These are phyloP conservation scores for Drosophila oshimai DNA, from an alignment of 1,140 invertebrate genomes.

Conservation along the genomic window DNA sequence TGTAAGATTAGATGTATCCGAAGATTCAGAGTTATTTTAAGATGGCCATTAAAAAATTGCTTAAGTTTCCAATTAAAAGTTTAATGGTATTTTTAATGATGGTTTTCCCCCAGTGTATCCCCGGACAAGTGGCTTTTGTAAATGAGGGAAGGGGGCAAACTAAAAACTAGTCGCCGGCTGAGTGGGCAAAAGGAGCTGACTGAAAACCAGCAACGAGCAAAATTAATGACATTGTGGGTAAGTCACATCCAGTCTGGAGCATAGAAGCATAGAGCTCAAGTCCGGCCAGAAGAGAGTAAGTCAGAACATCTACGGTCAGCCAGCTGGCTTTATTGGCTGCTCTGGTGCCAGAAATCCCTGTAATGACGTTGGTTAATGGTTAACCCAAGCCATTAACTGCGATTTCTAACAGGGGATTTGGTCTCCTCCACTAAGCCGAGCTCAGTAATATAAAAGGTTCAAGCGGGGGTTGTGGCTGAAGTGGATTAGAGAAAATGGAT, in stretches of 20 bases:
- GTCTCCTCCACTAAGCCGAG: neutral
- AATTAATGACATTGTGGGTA: slow-evolving; percentile 51
- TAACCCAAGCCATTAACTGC: slow-evolving; percentile 28
- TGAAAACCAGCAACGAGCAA: slow-evolving; percentile 25
- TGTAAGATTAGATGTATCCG: too few species aligned
- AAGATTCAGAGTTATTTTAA: too few species aligned
- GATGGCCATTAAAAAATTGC: too few species aligned
- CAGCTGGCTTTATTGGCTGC: slow-evolving; percentile 34
- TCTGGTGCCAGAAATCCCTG: slow-evolving; percentile 35
- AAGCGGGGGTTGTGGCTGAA: neutral
- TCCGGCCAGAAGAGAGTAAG: neutral
- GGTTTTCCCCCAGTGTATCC: slow-evolving; percentile 5
- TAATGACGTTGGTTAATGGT: slow-evolving; percentile 49
- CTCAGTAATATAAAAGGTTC: neutral
- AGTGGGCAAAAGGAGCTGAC: slow-evolving; percentile 20
- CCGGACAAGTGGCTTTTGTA: slow-evolving; percentile 17
- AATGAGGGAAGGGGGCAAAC: neutral
- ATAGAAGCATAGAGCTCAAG: slow-evolving; percentile 5
- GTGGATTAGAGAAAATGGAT: slow-evolving; percentile 5
- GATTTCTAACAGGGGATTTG: slow-evolving; percentile 13
- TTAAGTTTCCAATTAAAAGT: too few species aligned
- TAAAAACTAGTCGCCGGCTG: slow-evolving; percentile 41
- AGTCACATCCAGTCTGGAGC: slow-evolving; percentile 36
- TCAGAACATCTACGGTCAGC: slow-evolving; percentile 24
- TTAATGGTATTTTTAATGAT: too few species aligned